Base-by-base conservation (phyloP, 2,797 vertebrate species). In the Coendou prehensilis region DNA sequence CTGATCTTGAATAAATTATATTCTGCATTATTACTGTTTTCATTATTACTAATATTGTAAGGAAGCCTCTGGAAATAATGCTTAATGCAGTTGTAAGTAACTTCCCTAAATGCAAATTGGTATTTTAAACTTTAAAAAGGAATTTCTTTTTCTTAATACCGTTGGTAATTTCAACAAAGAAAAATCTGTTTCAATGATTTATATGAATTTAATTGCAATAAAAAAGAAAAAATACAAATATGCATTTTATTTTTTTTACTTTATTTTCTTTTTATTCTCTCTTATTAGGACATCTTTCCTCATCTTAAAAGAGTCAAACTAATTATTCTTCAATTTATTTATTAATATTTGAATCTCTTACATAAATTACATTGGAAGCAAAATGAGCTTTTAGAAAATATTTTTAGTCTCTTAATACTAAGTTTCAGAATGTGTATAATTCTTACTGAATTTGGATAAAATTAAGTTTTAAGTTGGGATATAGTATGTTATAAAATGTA, bases 311-410 rank as follows among this genome's bases (percentile, higher is more conserved):
- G 6, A 91, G 33, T 6, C 81, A 90, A 88, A n/a, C 6, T 82
- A 93, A 92, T 84, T 87, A 96, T 52, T 45, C 4, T 91, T 94
- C 64, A 54, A 15, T 69, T 87, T 96, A 87, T 84, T 76, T 93
- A 75, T 30, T 80, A 87, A 94, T 11, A 67, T 96, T 87, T 95
- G 41, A 94, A 93, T 94, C 5, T 47, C 14, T 13, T 88, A 47
- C 1, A 57, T 81, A 96, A 93, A 94, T 57, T 89, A 13, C 13
- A 82, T 30, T 93, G 28, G 26, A 94, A 92, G 54, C 22, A 96
- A 76, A 94, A 59, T 30, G 30, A 83, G 33, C 7, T 73, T 82
- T 87, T 26, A 89, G 22, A 86, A 83, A 85, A 59, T 61, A 3
- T 75, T 28, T 95, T 69, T 63, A n/a, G 89, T 56, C 1, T 56